phyloP scores from a whole-genome alignment of 1,140 invertebrate genomes.

The Drosophila repleta region DNA sequence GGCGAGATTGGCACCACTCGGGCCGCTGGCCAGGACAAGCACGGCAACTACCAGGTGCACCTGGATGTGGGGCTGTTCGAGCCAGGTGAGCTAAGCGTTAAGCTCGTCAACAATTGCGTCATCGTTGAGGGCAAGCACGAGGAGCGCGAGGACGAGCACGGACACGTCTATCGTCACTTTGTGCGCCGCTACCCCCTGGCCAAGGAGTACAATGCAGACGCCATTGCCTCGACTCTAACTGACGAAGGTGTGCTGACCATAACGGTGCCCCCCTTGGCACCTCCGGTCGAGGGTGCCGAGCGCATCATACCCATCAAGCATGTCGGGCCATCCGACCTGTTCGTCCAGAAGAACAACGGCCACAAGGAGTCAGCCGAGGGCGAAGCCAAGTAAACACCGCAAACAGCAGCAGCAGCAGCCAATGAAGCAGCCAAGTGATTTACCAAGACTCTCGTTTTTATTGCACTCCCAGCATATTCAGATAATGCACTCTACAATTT shows the following conservation, averaged over 20 bases:
- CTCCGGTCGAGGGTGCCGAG: constrained; percentile 78
- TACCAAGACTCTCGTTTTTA: constrained; percentile 65
- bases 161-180: constrained; percentile 87
- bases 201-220: constrained; percentile 86
- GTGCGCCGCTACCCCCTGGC: constrained; percentile 87
- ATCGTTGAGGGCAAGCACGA: constrained; percentile 89
- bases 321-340: constrained; percentile 78
- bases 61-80: constrained; percentile 89
- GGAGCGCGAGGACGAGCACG: constrained; percentile 87
- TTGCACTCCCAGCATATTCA: constrained; percentile 56
- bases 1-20: constrained; percentile 43
- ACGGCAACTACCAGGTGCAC: constrained; percentile 85
- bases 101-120: constrained; percentile 88
- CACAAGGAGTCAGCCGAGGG: constrained; percentile 72
- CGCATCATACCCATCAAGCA: constrained; percentile 84
- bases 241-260: constrained; percentile 88
- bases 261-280: constrained; percentile 83
- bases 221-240: constrained; percentile 86
- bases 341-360: constrained; percentile 52
- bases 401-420: background rate
- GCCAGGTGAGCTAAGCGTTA: constrained; percentile 91
- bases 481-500: constrained; percentile 54
- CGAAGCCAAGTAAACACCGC: constrained; percentile 43
- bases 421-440: constrained; percentile 63
- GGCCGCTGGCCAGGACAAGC: constrained; percentile 59